These are phyloP conservation scores for Gallinago solitaria DNA, from an alignment of 2,797 vertebrate species.

Conservation along the genomic window DNA sequence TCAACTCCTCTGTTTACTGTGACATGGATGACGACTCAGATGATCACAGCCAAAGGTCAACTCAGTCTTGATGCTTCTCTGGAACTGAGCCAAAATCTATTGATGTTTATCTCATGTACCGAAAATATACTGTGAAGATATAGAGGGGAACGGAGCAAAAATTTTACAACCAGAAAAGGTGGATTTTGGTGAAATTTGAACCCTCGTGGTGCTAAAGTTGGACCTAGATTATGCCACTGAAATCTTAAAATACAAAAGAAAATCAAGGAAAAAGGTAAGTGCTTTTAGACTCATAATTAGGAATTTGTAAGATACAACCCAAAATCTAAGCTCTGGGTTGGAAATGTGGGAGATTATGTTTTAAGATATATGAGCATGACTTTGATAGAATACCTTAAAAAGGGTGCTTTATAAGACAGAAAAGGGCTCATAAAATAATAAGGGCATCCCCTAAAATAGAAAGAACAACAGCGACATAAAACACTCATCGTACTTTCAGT, in stretches of 20 bases:
- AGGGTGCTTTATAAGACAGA: fast-evolving
- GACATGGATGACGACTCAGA: not conserved
- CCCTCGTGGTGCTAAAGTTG: not conserved
- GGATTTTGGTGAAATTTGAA: not conserved
- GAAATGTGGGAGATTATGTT: not conserved
- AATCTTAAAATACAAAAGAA: not conserved
- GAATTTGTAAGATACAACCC: not conserved
- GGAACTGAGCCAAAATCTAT: not conserved
- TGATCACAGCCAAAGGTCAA: not conserved
- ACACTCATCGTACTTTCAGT: not conserved
- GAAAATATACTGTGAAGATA: not conserved
- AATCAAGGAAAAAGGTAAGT: not conserved
- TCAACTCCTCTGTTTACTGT: not conserved
- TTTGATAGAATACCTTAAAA: not conserved
- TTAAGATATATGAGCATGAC: not conserved
- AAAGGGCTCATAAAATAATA: not conserved
- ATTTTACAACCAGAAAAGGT: fast-evolving
- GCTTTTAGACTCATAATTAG: not conserved
- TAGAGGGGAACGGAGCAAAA: not conserved
- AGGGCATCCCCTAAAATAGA: not conserved
- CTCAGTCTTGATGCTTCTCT: not conserved
- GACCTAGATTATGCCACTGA: not conserved
- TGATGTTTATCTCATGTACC: not conserved
- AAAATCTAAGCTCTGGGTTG: not conserved
- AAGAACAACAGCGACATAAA: not conserved